Base-by-base conservation (phyloP, 2,888 invertebrate genomes). In the Furcula furcula region DNA sequence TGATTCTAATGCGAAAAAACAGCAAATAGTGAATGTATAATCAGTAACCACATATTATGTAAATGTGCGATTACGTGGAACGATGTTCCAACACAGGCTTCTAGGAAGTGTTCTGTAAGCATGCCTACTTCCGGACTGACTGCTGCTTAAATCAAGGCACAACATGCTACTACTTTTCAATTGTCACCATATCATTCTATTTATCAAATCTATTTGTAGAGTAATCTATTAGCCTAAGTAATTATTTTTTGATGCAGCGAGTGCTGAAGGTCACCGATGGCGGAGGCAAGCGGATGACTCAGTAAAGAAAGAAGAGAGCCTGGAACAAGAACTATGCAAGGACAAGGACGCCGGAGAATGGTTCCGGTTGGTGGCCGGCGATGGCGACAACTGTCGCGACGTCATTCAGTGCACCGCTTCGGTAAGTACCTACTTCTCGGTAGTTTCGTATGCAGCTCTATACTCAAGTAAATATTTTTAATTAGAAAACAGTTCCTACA, bases 361-460 rank as follows among this genome's bases (percentile, higher is more conserved):
- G 97, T 97, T 97, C 91, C 93, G 97, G 70, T 90, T 97, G 73
- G 94, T 95, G 44, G 93, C 95, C 45, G 96, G 95, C 62, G 96
- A 97, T 62, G 96, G 95, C 65, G 97, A 97, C 87, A 95, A 95
- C 82, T 97, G 97, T 83, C 94, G 97, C 79, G 97, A 97, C 90
- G 97, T 97, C 76, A 97, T 97, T 76, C 97, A 97, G 86, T 97
- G 97, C 89, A 97, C 97, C 55, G 95, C 96, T 75, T 97, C 97
- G 75, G 95, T 95, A 76, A 91, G 92, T 92, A 62, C 55, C 55
- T 37, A 56, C 42, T 50, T n/a, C n/a, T n/a, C n/a, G n/a, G n/a
- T n/a, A n/a, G n/a, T n/a, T n/a, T n/a, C n/a, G n/a, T n/a, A n/a
- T n/a, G n/a, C n/a, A n/a, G n/a, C n/a, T n/a, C n/a, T n/a, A n/a